Evolutionary conservation across 1,140 invertebrate genomes (phyloP), one percentile per base, ranked within the genome.

Genomic region (Caligus rogercresseyi): DNA sequence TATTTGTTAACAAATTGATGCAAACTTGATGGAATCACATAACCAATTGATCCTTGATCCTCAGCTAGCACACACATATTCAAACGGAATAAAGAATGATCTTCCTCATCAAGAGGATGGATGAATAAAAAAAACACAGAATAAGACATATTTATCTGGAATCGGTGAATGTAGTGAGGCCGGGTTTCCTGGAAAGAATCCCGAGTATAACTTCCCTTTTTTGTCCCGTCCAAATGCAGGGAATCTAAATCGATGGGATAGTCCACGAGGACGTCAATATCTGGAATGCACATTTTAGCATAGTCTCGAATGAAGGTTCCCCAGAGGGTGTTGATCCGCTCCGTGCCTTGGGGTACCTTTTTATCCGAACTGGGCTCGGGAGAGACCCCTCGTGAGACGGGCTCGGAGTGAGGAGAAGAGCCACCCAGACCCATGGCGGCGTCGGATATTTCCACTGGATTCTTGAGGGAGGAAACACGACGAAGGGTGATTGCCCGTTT

Each of bases 201-300:
- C 60, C 11, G 60, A 62, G 24, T 19, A 20, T 2, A 62, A 16
- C 2, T 52, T 52, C 11, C 60, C 60, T n/a, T 20, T 62, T 19
- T 52, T 54, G 52, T 53, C 51, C 16, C 52, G 16, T 2, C 31
- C 52, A 53, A 62, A 62, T 20, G 52, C 52, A 20, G 60, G 60
- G 25, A 54, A 62, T 53, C 18, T 2, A 43, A 20, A 53, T 62
- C 60, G 25, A 62, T 62, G 16, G 60, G 60, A 53, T 62, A 62
- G 25, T 53, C 60, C 2, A 52, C 18, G 16, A 62, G 24, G 11
- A 62, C 60, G 16, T 62, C 43, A 21, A 62, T 2, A 23, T 62
- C 60, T 53, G 60, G 60, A 53, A 62, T 62, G 52, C 60, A 62
- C 60, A 62, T 62, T 26, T 53, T 62, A 14, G 60, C 60, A 43